Evolutionary conservation across 2,797 vertebrate species (phyloP).

Genomic region (Muscicapa comitata): DNA sequence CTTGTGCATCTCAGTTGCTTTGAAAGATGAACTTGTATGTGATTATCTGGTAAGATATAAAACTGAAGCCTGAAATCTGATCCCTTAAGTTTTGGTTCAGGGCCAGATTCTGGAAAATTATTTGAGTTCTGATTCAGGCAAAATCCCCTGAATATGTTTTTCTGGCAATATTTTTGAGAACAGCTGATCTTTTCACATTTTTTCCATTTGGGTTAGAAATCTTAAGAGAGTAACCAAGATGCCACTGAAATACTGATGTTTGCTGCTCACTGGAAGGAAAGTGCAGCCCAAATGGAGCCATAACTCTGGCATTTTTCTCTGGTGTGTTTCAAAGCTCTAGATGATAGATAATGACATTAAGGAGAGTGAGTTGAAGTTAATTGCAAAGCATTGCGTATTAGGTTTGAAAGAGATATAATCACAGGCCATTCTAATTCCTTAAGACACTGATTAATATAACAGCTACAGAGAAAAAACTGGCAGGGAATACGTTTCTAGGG

Average conservation of each 20-base stretch:
- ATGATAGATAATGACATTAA: slow-evolving; percentile 29
- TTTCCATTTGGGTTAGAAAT: slow-evolving; percentile 50
- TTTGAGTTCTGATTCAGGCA: slow-evolving; percentile 35
- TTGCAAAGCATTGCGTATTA: slow-evolving; percentile 53
- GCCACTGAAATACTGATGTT: slow-evolving; percentile 40
- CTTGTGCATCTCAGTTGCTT: neutral
- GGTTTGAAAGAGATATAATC: slow-evolving; percentile 47
- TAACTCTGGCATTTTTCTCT: neutral
- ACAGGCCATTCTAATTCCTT: slow-evolving; percentile 59
- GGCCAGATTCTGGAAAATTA: slow-evolving; percentile 28
- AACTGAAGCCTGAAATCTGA: neutral
- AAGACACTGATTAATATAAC: slow-evolving; percentile 58
- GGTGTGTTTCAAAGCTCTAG: neutral
- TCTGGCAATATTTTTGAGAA: slow-evolving; percentile 44
- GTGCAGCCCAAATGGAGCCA: neutral
- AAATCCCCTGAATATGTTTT: slow-evolving; percentile 38
- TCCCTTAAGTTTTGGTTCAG: neutral
- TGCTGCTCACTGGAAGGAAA: neutral
- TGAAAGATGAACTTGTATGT: neutral
- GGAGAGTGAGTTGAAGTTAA: slow-evolving; percentile 36
- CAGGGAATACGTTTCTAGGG: slow-evolving; percentile 27
- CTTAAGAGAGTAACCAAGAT: slow-evolving; percentile 23
- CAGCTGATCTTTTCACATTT: slow-evolving; percentile 60
- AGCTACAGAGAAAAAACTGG: slow-evolving; percentile 43
- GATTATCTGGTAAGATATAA: neutral